Evolutionary conservation across 2,888 invertebrate genomes (phyloP).

Genomic region (Linnaemya vulpina): DNA sequence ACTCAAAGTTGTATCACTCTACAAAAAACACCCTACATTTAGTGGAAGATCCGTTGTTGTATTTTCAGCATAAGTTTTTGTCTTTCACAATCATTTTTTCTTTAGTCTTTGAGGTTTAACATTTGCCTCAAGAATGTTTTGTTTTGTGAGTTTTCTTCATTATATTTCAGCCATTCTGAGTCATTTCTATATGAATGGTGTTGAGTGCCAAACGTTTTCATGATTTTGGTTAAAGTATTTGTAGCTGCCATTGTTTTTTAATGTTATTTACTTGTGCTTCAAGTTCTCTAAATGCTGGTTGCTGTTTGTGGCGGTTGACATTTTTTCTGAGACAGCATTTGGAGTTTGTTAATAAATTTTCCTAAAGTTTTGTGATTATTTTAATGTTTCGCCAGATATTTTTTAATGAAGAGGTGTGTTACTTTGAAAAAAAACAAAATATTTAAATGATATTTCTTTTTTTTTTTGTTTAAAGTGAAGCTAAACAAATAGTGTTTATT

Average conservation of each 20-base stretch:
- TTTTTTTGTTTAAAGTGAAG: neutral
- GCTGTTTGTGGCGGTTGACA: conserved; percentile 41
- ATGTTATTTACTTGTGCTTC: conserved; percentile 45
- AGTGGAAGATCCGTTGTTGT: neutral
- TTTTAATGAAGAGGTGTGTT: conserved; percentile 25
- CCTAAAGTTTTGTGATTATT: neutral
- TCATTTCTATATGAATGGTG: conserved; percentile 33
- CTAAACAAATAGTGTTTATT: neutral
- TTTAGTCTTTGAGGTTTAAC: neutral
- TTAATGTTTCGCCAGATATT: neutral
- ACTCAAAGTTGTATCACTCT: too few relatives aligned
- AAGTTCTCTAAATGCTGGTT: conserved; percentile 40
- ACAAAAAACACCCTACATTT: too few relatives aligned
- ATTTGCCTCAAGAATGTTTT: conserved; percentile 54
- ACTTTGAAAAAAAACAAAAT: neutral
- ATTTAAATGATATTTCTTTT: neutral
- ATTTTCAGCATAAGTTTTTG: neutral
- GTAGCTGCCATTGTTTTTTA: conserved; percentile 33
- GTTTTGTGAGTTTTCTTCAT: neutral
- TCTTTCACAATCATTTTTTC: neutral
- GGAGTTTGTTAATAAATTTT: neutral
- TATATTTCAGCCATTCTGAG: conserved; percentile 3
- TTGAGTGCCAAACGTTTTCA: conserved; percentile 9
- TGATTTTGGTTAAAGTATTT: conserved; percentile 17
- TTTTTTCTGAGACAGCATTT: conserved; percentile 24